These are phyloP conservation scores for Lasioglossum albipes DNA, from an alignment of 1,140 invertebrate genomes.

Conservation along the genomic window DNA sequence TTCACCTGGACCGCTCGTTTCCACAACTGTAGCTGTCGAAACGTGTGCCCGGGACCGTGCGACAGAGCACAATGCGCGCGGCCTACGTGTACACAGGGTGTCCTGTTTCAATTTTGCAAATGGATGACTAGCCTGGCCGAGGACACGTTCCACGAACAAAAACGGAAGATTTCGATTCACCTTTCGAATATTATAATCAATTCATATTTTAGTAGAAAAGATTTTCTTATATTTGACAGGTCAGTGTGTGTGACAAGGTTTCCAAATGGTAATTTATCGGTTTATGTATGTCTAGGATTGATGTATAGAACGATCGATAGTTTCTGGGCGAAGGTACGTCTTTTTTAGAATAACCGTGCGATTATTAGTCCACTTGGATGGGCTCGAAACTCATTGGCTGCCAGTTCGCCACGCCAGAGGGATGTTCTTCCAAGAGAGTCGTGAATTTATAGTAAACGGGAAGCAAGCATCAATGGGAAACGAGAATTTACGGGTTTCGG, in stretches of 20 bases:
- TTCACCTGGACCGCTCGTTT: constrained; percentile 16
- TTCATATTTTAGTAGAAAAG: too few relatives aligned
- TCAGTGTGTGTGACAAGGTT: too few relatives aligned
- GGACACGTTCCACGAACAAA: background rate
- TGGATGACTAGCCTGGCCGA: background rate
- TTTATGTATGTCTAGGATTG: too few relatives aligned
- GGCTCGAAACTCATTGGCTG: background rate
- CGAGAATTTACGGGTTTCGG: background rate
- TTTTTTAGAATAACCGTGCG: too few relatives aligned
- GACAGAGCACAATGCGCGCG: background rate
- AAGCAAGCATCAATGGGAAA: background rate
- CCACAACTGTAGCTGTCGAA: constrained; percentile 19
- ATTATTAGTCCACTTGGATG: background rate
- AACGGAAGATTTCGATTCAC: background rate
- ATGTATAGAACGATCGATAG: too few relatives aligned
- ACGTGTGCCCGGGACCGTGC: background rate
- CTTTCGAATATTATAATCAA: too few relatives aligned
- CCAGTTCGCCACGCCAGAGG: background rate
- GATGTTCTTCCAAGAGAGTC: background rate
- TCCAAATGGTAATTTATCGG: too few relatives aligned
- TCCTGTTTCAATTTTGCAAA: constrained; percentile 23
- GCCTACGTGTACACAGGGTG: background rate
- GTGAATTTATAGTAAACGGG: background rate
- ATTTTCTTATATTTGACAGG: too few relatives aligned
- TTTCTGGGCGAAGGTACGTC: too few relatives aligned